These are phyloP conservation scores for Garra rufa DNA, from an alignment of 2,113 vertebrate species.

Conservation along the genomic window DNA sequence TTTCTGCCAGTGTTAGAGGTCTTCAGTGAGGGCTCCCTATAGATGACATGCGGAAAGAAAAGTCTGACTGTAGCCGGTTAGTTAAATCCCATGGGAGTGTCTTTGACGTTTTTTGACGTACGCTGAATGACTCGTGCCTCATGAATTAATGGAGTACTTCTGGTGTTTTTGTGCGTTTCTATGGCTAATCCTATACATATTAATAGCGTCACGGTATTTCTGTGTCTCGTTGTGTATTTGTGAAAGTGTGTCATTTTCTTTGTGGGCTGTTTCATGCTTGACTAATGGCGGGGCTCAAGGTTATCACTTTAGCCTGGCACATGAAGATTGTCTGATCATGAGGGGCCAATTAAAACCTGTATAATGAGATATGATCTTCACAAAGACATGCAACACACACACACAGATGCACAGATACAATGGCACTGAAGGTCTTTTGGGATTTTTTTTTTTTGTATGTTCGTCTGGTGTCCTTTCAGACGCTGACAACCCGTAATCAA, in stretches of 20 bases:
- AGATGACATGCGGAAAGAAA: neutral
- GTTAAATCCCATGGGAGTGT: slow-evolving; percentile 19
- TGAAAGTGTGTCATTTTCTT: neutral
- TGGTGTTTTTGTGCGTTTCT: neutral
- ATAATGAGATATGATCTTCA: slow-evolving; percentile 42
- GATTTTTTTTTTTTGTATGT: slow-evolving; percentile 10
- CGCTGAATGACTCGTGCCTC: slow-evolving; percentile 21
- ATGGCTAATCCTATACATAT: slow-evolving; percentile 4
- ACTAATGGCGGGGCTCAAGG: slow-evolving; percentile 33
- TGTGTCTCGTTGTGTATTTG: neutral
- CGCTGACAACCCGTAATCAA: slow-evolving; percentile 35
- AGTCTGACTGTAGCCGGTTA: neutral
- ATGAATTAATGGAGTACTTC: slow-evolving; percentile 38
- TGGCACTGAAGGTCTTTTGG: slow-evolving; percentile 21
- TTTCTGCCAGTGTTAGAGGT: neutral
- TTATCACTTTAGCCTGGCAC: slow-evolving; percentile 35
- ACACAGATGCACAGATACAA: neutral
- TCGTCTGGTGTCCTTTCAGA: neutral
- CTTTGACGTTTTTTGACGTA: slow-evolving; percentile 12
- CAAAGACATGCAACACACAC: slow-evolving; percentile 12
- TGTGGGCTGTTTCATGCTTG: neutral
- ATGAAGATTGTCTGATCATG: slow-evolving; percentile 34
- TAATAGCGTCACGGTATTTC: neutral
- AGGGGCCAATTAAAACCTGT: slow-evolving; percentile 42
- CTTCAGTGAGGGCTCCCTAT: neutral